Percentiles rank a stretch among this genome's conserved stretches.
Evolutionary conservation across 2,888 invertebrate genomes (phyloP).

Genomic region (Atherix ibis): DNA sequence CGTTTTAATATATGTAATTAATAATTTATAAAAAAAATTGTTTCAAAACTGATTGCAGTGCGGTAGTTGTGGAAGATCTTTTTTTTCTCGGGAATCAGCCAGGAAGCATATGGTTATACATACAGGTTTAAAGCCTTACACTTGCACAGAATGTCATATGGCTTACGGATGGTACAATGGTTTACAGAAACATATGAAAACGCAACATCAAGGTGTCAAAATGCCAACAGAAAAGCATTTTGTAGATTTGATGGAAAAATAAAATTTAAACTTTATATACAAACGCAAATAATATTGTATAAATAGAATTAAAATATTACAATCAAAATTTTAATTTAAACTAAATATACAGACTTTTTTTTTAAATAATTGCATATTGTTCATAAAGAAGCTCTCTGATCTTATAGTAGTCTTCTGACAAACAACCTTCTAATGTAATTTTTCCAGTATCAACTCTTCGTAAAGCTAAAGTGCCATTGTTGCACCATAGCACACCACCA

Average conservation of each 20-base stretch:
- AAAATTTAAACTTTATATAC: no score
- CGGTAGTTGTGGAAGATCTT: conserved; percentile 10
- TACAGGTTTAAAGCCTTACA: conserved; percentile 12
- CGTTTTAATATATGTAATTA: no score
- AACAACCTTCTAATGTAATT: conserved; percentile 83
- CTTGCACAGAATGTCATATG: conserved; percentile 10
- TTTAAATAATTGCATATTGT: conserved; percentile 88
- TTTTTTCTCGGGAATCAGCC: conserved; percentile 12
- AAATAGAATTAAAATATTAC: no score
- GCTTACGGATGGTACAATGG: conserved; percentile 13
- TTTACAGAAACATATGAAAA: conserved; percentile 12
- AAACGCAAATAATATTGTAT: no score
- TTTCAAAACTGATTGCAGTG: conserved; percentile 12
- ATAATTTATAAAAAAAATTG: no score
- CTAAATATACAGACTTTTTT: no score
- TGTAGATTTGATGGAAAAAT: conserved; percentile 9
- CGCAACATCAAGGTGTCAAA: conserved; percentile 11
- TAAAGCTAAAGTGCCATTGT: conserved; percentile 77
- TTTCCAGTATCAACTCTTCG: conserved; percentile 80
- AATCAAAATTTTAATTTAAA: no score
- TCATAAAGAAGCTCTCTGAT: conserved; percentile 84
- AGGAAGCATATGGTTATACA: conserved; percentile 13
- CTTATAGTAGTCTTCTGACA: conserved; percentile 89
- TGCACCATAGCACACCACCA: conserved; percentile 86
- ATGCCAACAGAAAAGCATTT: conserved; percentile 13